Evolutionary conservation across 2,888 invertebrate species (phyloP).

Genomic region (Drosophila pseudotakahashii): DNA sequence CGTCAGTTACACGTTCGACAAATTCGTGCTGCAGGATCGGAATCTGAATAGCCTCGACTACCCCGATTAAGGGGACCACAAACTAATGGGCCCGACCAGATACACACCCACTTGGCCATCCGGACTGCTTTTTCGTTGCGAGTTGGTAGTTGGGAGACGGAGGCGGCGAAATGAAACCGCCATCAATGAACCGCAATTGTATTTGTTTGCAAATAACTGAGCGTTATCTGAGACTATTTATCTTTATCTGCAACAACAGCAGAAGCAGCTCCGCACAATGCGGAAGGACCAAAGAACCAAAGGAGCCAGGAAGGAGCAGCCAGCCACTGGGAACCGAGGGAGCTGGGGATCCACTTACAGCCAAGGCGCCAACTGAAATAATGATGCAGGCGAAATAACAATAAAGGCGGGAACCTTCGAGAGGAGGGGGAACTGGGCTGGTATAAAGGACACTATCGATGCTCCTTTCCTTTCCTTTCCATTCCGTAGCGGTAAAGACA

Average conservation of each 20-base stretch:
- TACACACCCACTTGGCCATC: conserved; percentile 13
- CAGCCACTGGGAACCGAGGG: conserved; percentile 7
- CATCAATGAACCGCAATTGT: conserved; percentile 80
- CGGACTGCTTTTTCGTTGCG: conserved; percentile 3
- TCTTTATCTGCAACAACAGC: conserved; percentile 73
- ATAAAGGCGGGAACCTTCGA: conserved; percentile 60
- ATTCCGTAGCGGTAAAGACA: conserved; percentile 22
- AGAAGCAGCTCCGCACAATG: conserved; percentile 52
- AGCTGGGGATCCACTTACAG: conserved; percentile 19
- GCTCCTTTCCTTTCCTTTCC: conserved; percentile 29
- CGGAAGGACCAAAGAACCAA: conserved; percentile 63
- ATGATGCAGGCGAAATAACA: conserved; percentile 75
- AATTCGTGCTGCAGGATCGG: conserved; percentile 21
- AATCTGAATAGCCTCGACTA: conserved; percentile 13
- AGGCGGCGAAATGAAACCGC: conserved; percentile 60
- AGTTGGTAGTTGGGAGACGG: neutral
- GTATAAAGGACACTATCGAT: conserved; percentile 53
- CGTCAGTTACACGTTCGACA: conserved; percentile 40
- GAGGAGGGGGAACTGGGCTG: conserved; percentile 4
- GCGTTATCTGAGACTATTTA: conserved; percentile 78
- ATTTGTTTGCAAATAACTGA: conserved; percentile 80
- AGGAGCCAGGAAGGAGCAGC: conserved; percentile 46
- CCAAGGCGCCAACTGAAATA: conserved; percentile 76
- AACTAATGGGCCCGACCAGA: conserved; percentile 51
- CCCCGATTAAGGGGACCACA: conserved; percentile 37